A percentile compares a stretch with the other conserved stretches of the same genome.
Conservation (phyloP, 1,140 invertebrate genomes). For the Drosophila burlai region DNA sequence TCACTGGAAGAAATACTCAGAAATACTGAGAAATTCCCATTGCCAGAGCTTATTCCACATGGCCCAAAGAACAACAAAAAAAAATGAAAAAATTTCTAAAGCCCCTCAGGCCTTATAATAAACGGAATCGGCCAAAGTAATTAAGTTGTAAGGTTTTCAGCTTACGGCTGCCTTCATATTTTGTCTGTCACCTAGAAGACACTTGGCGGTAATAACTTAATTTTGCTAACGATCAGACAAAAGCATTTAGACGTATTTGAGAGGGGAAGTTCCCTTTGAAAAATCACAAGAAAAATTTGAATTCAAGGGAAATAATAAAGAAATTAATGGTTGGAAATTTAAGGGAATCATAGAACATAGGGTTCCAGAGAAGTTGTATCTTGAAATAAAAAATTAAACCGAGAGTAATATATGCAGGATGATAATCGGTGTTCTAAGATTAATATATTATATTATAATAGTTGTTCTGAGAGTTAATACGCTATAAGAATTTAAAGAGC, state of each 20-base stretch:
- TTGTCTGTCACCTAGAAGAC: slow-evolving; percentile 33
- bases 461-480: too few species aligned
- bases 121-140: slow-evolving; percentile 6
- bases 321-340: not conserved
- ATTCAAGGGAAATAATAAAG: not conserved
- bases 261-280: not conserved
- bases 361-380: not conserved
- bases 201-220: slow-evolving; percentile 13
- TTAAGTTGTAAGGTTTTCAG: slow-evolving; percentile 24
- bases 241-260: not conserved
- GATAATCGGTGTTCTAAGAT: too few species aligned
- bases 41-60: slow-evolving; percentile 23
- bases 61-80: slow-evolving; percentile 18
- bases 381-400: not conserved
- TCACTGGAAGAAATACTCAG: slow-evolving; percentile 37
- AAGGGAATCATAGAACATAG: not conserved
- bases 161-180: slow-evolving; percentile 17
- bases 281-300: not conserved
- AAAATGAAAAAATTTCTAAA: slow-evolving; percentile 5
- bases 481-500: too few species aligned
- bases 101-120: not conserved
- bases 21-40: slow-evolving; percentile 42
- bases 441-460: too few species aligned
- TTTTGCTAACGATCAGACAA: slow-evolving; percentile 16
- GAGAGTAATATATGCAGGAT: too few species aligned